Percentiles rank a stretch among this genome's conserved stretches.
phyloP scores from a whole-genome alignment of 2,888 invertebrate genomes.

The Keiferia lycopersicella region DNA sequence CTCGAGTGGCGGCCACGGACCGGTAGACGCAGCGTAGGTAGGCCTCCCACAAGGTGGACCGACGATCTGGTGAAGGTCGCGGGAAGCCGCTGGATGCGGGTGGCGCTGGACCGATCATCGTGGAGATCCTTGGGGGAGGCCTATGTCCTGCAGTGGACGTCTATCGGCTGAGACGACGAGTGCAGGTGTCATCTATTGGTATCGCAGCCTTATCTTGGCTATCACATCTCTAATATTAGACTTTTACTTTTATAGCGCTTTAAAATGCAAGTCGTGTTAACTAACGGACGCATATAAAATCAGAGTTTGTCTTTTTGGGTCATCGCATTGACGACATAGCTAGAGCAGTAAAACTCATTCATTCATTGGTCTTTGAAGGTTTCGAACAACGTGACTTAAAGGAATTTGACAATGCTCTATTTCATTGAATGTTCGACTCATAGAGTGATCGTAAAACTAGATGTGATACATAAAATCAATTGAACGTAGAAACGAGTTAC shows the following conservation, averaged over 20 bases:
- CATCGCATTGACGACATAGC: background rate
- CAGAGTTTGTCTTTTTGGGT: constrained; percentile 22
- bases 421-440: background rate
- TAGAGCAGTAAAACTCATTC: constrained; percentile 14
- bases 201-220: constrained; percentile 71
- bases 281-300: constrained; percentile 50
- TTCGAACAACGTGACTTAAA: background rate
- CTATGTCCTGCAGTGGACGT: no score
- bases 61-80: no score
- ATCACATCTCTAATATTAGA: constrained; percentile 73
- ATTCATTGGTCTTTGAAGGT: constrained; percentile 16
- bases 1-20: no score
- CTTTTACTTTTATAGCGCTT: constrained; percentile 76
- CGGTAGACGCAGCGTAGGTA: no score
- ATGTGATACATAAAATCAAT: background rate
- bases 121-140: no score
- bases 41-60: no score
- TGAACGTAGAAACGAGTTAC: background rate
- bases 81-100: no score
- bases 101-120: no score
- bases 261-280: constrained; percentile 70
- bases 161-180: no score
- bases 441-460: background rate
- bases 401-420: background rate
- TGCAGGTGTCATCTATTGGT: constrained; percentile 72